Conservation (phyloP, 2,797 vertebrate genomes). For the Acanthurus tractus region DNA sequence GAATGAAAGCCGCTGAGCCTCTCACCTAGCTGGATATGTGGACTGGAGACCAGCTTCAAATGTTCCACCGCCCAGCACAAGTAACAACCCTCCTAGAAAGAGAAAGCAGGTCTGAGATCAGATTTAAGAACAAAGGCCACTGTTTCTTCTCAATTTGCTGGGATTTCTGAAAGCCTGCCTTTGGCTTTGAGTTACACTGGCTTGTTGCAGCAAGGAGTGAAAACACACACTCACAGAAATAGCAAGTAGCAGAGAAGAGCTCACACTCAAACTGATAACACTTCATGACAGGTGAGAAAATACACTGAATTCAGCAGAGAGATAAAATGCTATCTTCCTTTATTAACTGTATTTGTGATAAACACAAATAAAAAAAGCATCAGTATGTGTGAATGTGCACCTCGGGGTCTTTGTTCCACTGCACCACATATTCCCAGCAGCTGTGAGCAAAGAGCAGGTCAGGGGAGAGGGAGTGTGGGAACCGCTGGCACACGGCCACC, state of each 20-base stretch:
- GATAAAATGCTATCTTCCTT: not conserved
- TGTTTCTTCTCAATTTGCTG: not conserved
- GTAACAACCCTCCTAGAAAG: constrained; percentile 88
- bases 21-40: constrained; percentile 95
- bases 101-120: constrained; percentile 25
- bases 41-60: constrained; percentile 90
- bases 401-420: constrained; percentile 99
- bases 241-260: not conserved
- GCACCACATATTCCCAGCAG: constrained; percentile 97
- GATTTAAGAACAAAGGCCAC: not conserved
- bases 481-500: constrained; percentile 88
- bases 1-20: not conserved
- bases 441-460: constrained; percentile 94
- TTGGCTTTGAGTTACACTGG: not conserved
- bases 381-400: constrained; percentile 71
- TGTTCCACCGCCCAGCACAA: constrained; percentile 92
- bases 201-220: not conserved
- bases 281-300: not conserved
- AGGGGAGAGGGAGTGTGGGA: constrained; percentile 93
- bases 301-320: not conserved
- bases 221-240: not conserved
- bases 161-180: not conserved
- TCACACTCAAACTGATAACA: not conserved
- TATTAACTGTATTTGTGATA: too few relatives aligned
- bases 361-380: too few relatives aligned